Base-by-base conservation (phyloP, 1,140 invertebrate species). In the Thaumetopoea pityocampa region DNA sequence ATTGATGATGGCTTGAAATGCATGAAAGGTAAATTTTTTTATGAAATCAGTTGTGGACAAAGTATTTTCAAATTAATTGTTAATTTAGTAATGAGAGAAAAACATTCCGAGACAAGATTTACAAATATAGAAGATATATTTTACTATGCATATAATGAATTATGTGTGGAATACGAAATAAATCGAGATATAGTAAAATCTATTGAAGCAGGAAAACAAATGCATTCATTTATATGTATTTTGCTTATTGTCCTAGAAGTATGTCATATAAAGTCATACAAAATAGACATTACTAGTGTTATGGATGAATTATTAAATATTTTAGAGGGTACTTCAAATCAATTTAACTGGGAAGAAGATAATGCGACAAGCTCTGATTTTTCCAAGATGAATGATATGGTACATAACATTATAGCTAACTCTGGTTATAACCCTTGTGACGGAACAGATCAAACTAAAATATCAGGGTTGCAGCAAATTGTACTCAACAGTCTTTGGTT, bases 401-500 rank as follows among this genome's bases (percentile, higher is more conserved):
- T 89, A 4, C 60, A 86, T 40, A 36, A 76, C 9, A 55, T 88
- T 11, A 85, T 88, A 27, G 34, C 16, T 16, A 63, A 66, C 30
- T 88, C 86, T 33, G 52, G 41, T 2, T 62, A 64, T 9, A 51
- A 62, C 24, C 17, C 24, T 10, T 29, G 38, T 17, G 38, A 66
- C 37, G 47, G 51, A 19, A 44, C 44, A 27, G 70, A 84, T 44
- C 40, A 57, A 26, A 43, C 77, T 44, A 73, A 77, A 61, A 57
- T 92, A 45, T 88, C 88, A 36, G 83, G 89, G 37, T 85, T 92
- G 42, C 88, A 92, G 81, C 88, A 92, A 80, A 59, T 91, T 49
- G 87, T 94, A 53, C 63, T 93, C 7, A 90, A 90, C 48, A 91
- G 90, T 71, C 89, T 94, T 54, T 94, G 93, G 93, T 85, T 92